Evolutionary conservation across 2,888 invertebrate species (phyloP).

Genomic region (Eupithecia pulchellata): DNA sequence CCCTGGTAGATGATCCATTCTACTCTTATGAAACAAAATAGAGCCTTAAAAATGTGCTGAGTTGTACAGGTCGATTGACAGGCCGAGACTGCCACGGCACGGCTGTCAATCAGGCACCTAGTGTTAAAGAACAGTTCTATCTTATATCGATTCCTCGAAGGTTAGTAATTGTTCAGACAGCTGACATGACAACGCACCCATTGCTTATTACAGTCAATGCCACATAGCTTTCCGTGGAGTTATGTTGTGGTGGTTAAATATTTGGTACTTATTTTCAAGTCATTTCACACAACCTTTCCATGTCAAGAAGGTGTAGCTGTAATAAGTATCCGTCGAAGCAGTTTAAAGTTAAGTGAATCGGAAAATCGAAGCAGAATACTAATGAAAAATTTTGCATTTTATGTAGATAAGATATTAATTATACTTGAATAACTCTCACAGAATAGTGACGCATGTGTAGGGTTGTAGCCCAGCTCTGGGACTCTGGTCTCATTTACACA

Average conservation of each 20-base stretch:
- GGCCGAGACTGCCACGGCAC: background rate
- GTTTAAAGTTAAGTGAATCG: too few relatives aligned
- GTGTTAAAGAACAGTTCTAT: background rate
- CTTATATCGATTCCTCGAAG: slow-evolving; percentile 1
- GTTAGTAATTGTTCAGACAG: background rate
- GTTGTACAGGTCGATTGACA: too few relatives aligned
- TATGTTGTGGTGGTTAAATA: background rate
- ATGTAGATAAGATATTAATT: too few relatives aligned
- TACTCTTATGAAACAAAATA: too few relatives aligned
- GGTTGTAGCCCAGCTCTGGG: too few relatives aligned
- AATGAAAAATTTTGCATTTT: too few relatives aligned
- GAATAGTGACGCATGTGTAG: too few relatives aligned
- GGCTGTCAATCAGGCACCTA: background rate
- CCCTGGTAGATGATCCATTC: too few relatives aligned
- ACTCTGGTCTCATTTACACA: too few relatives aligned
- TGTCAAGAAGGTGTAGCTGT: background rate
- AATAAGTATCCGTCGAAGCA: background rate
- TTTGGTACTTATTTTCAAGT: background rate
- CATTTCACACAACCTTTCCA: background rate
- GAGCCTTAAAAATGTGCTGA: too few relatives aligned
- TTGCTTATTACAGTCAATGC: background rate
- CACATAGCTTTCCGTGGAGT: background rate
- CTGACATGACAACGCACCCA: slow-evolving; percentile 5
- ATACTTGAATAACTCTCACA: too few relatives aligned
- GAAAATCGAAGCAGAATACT: too few relatives aligned